Conservation (phyloP, 2,888 invertebrate species). For the Tuberolachnus salignus region DNA sequence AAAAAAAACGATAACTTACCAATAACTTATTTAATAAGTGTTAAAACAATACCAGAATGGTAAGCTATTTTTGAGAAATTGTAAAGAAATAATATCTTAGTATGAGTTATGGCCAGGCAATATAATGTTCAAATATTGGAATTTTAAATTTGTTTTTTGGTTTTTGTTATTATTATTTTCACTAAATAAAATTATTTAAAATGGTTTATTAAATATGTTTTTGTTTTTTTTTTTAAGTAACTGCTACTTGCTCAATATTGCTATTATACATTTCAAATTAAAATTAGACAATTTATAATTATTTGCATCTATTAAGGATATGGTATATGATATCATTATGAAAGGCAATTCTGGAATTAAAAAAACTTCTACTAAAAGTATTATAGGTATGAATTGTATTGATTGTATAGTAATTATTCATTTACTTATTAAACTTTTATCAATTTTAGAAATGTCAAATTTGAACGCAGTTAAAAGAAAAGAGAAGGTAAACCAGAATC, state of each 20-base stretch:
- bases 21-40: neutral
- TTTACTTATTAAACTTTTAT: neutral
- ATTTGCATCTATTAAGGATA: neutral
- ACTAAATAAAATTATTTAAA: too few species aligned
- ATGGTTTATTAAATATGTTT: too few species aligned
- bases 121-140: neutral
- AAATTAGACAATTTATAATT: too few species aligned
- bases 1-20: too few species aligned
- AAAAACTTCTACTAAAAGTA: neutral
- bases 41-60: neutral
- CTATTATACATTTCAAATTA: too few species aligned
- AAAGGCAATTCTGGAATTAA: neutral
- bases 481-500: neutral
- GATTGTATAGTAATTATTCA: neutral
- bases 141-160: too few species aligned
- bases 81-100: neutral
- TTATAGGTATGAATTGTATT: neutral
- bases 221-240: too few species aligned
- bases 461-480: neutral
- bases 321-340: neutral
- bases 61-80: neutral
- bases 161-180: too few species aligned
- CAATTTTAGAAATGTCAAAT: conserved; percentile 1
- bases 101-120: neutral
- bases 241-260: too few species aligned